A percentile compares a stretch with the other conserved stretches of the same genome.
Evolutionary conservation across 2,113 vertebrate species (phyloP).

Genomic region (Hypomesus transpacificus): DNA sequence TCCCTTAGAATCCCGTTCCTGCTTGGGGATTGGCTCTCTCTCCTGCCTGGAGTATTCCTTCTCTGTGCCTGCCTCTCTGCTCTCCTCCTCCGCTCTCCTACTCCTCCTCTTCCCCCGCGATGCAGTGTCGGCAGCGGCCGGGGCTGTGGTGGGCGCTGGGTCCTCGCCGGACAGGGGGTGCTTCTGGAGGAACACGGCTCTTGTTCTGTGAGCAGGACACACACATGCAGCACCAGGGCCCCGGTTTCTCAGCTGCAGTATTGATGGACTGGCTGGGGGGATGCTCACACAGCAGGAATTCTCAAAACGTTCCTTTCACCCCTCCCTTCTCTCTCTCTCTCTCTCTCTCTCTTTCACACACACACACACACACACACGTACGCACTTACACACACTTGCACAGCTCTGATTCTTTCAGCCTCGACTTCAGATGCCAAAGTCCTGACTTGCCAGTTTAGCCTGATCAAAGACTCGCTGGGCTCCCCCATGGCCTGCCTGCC

Average conservation of each 20-base stretch:
- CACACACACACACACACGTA: background rate
- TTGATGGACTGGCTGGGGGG: slow-evolving; percentile 79
- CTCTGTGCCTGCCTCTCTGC: background rate
- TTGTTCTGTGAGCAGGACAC: slow-evolving; percentile 42
- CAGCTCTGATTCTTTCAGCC: slow-evolving; percentile 44
- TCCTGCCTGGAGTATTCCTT: slow-evolving; percentile 47
- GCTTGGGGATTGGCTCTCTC: slow-evolving; percentile 36
- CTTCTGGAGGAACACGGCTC: slow-evolving; percentile 43
- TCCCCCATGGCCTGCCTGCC: slow-evolving; percentile 37
- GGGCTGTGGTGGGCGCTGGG: slow-evolving; percentile 30
- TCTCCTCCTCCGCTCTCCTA: slow-evolving; percentile 32
- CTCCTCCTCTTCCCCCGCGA: slow-evolving; percentile 17
- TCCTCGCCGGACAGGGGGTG: slow-evolving; percentile 26
- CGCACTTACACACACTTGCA: slow-evolving; percentile 11
- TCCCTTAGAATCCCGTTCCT: slow-evolving; percentile 41
- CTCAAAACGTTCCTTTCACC: slow-evolving; percentile 53
- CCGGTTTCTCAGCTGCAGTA: slow-evolving; percentile 76
- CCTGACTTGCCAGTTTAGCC: slow-evolving; percentile 56
- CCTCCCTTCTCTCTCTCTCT: slow-evolving; percentile 33
- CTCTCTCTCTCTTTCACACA: slow-evolving; percentile 12
- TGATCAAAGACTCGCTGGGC: slow-evolving; percentile 47
- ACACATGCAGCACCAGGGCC: slow-evolving; percentile 63
- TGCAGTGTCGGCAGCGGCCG: slow-evolving; percentile 30
- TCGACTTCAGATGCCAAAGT: slow-evolving; percentile 53
- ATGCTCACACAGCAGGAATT: slow-evolving; percentile 79